These are phyloP conservation scores for Chaetodon auriga DNA, from an alignment of 2,113 vertebrate genomes.

Conservation along the genomic window DNA sequence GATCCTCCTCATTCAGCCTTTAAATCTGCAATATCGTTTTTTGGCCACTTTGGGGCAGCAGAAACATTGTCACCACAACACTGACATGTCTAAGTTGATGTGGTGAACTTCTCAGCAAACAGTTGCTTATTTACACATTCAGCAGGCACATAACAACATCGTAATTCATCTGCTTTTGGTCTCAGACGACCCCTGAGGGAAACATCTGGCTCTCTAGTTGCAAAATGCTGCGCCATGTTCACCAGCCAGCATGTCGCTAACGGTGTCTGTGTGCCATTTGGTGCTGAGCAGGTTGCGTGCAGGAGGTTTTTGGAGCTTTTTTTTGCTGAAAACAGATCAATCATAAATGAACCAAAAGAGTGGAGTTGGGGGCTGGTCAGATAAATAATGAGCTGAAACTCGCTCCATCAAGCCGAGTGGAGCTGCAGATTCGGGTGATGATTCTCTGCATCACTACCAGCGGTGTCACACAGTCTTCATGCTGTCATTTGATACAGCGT, in stretches of 20 bases:
- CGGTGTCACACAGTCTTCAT: no score
- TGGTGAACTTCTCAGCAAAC: neutral
- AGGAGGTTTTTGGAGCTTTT: neutral
- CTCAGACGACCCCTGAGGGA: neutral
- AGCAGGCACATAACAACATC: neutral
- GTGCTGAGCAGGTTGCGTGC: neutral
- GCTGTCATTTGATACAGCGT: neutral
- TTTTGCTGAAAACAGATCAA: no score
- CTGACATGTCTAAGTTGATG: neutral
- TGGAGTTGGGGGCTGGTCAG: no score
- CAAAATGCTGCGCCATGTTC: no score
- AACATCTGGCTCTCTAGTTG: neutral
- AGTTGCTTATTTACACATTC: neutral
- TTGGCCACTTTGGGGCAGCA: conserved; percentile 1
- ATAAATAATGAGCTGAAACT: no score
- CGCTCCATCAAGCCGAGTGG: neutral
- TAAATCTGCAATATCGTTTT: neutral
- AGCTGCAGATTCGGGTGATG: neutral
- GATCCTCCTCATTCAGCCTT: no score
- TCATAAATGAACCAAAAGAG: no score
- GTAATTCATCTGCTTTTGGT: conserved; percentile 1
- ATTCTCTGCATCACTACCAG: neutral
- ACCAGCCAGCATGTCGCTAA: neutral
- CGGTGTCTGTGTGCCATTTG: neutral
- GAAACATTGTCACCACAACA: neutral